Evolutionary conservation across 1,140 invertebrate genomes (phyloP).

Genomic region (Nebria ingens): DNA sequence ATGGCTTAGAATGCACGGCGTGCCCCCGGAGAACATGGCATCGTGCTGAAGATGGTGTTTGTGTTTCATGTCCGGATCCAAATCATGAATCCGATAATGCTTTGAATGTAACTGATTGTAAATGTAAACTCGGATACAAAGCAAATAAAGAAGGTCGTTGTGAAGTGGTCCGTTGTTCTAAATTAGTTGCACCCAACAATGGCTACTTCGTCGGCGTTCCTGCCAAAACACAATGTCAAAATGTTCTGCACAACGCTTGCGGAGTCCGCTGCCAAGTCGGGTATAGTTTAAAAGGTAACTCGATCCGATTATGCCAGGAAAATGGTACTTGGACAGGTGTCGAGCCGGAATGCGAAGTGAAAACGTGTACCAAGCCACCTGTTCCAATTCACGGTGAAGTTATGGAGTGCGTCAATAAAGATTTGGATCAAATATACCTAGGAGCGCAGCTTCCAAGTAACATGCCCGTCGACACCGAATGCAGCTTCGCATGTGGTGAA

Average conservation of each 20-base stretch:
- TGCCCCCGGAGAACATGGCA: constrained; percentile 38
- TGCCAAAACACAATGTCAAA: constrained; percentile 42
- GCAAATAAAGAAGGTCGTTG: constrained; percentile 25
- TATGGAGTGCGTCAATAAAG: constrained; percentile 47
- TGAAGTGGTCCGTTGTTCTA: constrained; percentile 48
- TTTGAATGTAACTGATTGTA: constrained; percentile 41
- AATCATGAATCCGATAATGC: constrained; percentile 42
- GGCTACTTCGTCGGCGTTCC: constrained; percentile 53
- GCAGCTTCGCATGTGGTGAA: constrained; percentile 51
- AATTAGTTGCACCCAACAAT: constrained; percentile 45
- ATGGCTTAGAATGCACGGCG: constrained; percentile 35
- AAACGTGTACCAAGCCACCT: constrained; percentile 45
- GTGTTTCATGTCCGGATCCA: constrained; percentile 55
- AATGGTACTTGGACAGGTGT: constrained; percentile 57
- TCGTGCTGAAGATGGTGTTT: constrained; percentile 41
- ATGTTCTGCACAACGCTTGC: constrained; percentile 59
- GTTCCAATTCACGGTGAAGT: constrained; percentile 43
- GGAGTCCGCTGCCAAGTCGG: constrained; percentile 56
- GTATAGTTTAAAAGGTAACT: constrained; percentile 51
- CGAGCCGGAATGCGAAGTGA: constrained; percentile 49
- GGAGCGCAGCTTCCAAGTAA: constrained; percentile 21
- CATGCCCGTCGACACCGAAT: constrained; percentile 49
- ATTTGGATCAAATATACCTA: constrained; percentile 27
- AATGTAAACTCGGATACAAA: constrained; percentile 38
- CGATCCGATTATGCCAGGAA: constrained; percentile 52